A percentile compares a stretch with the other conserved stretches of the same genome.
Evolutionary conservation across 2,797 vertebrate species (phyloP).

Genomic region (Delichon dasypus): DNA sequence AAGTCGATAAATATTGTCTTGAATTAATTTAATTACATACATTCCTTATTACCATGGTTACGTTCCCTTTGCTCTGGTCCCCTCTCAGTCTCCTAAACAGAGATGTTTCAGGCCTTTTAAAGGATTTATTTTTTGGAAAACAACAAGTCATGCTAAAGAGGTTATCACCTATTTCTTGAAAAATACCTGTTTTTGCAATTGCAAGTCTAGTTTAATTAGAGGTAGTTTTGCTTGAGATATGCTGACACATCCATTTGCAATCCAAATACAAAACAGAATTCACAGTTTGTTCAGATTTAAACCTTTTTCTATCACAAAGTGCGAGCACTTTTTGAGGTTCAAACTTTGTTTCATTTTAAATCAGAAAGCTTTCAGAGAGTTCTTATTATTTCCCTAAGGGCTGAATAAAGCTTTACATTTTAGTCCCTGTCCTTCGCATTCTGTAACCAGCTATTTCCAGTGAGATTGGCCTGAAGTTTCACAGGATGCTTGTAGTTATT

Average conservation of each 20-base stretch:
- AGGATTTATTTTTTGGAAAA: background rate
- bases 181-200: background rate
- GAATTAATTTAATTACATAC: background rate
- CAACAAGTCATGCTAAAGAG: background rate
- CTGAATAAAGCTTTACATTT: background rate
- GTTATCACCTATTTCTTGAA: background rate
- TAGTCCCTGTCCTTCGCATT: background rate
- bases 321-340: background rate
- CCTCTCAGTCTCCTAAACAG: background rate
- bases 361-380: background rate
- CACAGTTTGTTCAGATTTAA: background rate
- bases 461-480: constrained; percentile 38
- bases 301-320: background rate
- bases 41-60: background rate
- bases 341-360: background rate
- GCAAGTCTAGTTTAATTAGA: background rate
- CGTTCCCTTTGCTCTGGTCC: background rate
- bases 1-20: background rate
- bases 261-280: background rate
- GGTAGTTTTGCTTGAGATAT: background rate
- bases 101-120: background rate
- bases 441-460: constrained; percentile 31
- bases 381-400: background rate
- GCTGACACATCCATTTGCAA: background rate
- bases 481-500: constrained; percentile 21